A percentile compares a stretch with the other conserved stretches of the same genome.
phyloP scores from a whole-genome alignment of 2,888 invertebrate genomes.

The Acrobasis repandana region DNA sequence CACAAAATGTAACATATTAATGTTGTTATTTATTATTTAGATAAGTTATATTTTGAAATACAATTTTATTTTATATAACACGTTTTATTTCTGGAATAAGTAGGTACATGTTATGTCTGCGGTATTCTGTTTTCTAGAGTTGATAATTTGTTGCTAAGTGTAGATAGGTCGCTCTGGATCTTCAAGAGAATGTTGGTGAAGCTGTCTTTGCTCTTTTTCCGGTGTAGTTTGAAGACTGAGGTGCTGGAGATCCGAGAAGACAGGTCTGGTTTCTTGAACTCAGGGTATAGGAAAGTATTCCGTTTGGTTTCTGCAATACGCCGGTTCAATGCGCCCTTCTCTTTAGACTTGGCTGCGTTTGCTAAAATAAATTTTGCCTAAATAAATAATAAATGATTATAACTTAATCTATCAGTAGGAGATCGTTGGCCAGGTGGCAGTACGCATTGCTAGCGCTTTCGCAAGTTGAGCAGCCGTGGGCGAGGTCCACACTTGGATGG shows the following conservation, averaged over 20 bases:
- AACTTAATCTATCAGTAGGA: no score
- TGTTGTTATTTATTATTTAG: conserved; percentile 24
- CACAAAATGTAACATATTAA: conserved; percentile 23
- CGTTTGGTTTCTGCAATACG: conserved; percentile 35
- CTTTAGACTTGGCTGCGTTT: conserved; percentile 40
- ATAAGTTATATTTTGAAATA: conserved; percentile 28
- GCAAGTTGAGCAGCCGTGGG: no score
- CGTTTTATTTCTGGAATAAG: conserved; percentile 24
- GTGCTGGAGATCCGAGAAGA: conserved; percentile 59
- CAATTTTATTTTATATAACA: conserved; percentile 25
- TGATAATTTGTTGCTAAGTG: conserved; percentile 60
- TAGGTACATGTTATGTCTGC: conserved; percentile 21
- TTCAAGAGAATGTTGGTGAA: conserved; percentile 64
- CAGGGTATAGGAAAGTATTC: conserved; percentile 33
- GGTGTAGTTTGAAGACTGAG: conserved; percentile 57
- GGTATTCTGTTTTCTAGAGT: conserved; percentile 62
- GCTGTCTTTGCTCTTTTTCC: conserved; percentile 63
- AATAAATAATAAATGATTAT: no score
- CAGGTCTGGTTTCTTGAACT: conserved; percentile 56
- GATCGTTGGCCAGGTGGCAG: no score
- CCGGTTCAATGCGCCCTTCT: conserved; percentile 40
- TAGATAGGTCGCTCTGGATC: conserved; percentile 67
- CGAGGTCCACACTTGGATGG: no score
- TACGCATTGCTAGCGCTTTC: no score
- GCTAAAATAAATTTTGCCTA: conserved; percentile 46